Evolutionary conservation across 2,888 invertebrate genomes (phyloP).

Genomic region (Phyllotreta cruciferae): DNA sequence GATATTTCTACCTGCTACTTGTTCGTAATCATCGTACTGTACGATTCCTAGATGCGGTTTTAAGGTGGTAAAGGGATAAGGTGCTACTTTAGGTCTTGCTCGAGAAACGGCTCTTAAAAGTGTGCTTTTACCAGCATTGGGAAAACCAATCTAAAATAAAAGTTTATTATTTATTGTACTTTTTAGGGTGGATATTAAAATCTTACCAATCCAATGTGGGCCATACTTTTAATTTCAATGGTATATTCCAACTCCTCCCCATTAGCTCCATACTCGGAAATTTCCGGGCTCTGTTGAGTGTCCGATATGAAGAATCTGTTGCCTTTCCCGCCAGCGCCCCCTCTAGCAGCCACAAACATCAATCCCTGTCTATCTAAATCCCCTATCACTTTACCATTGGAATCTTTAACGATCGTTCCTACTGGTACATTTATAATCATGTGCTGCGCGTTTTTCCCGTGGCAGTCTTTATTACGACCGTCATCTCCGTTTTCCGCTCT

Average conservation of each 20-base stretch:
- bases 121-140: slow-evolving; percentile 95
- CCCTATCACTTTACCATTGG: slow-evolving; percentile 67
- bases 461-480: slow-evolving; percentile 77
- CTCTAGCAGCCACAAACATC: slow-evolving; percentile 92
- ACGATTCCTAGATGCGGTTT: slow-evolving; percentile 89
- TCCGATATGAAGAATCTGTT: slow-evolving; percentile 90
- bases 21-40: slow-evolving; percentile 87
- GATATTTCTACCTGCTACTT: slow-evolving; percentile 70
- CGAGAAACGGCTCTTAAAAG: slow-evolving; percentile 83
- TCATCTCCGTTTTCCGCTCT: slow-evolving; percentile 74
- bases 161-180: background rate
- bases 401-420: slow-evolving; percentile 76
- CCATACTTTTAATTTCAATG: slow-evolving; percentile 90
- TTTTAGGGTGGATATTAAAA: background rate
- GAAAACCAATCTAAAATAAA: slow-evolving; percentile 73
- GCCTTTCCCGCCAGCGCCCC: slow-evolving; percentile 95
- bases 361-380: slow-evolving; percentile 72
- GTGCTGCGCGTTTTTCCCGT: slow-evolving; percentile 82
- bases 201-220: slow-evolving; percentile 86
- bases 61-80: slow-evolving; percentile 93
- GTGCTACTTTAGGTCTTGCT: slow-evolving; percentile 88
- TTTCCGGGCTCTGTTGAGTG: slow-evolving; percentile 77
- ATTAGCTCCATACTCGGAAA: slow-evolving; percentile 85
- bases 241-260: slow-evolving; percentile 80
- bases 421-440: slow-evolving; percentile 78